These are phyloP conservation scores for Eumerus sabulonum DNA, from an alignment of 2,888 invertebrate species.

Conservation along the genomic window DNA sequence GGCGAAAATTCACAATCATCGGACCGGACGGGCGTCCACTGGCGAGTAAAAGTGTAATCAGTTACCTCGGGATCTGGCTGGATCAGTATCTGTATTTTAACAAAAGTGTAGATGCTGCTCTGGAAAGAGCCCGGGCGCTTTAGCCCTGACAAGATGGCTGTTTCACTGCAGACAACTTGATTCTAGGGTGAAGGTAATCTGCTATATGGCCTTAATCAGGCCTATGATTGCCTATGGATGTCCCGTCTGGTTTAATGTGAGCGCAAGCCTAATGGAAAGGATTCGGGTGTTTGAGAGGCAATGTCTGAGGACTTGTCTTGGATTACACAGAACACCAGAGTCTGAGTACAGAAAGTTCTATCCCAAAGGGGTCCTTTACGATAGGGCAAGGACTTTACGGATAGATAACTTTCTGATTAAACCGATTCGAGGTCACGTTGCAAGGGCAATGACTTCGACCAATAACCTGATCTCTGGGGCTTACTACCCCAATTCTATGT, in stretches of 20 bases:
- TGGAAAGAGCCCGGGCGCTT: not conserved
- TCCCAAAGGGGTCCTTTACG: not conserved
- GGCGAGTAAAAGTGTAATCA: no score
- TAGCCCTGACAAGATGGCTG: no score
- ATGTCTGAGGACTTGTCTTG: no score
- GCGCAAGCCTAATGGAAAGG: not conserved
- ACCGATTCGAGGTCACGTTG: not conserved
- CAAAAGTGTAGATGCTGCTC: constrained; percentile 5
- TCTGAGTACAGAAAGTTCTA: not conserved
- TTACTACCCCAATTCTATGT: no score
- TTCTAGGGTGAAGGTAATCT: constrained; percentile 2
- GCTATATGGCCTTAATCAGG: not conserved
- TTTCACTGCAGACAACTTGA: constrained; percentile 4
- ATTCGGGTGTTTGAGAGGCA: constrained; percentile 1
- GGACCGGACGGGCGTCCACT: no score
- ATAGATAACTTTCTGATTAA: not conserved
- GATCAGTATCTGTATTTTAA: constrained; percentile 2
- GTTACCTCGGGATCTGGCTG: not conserved
- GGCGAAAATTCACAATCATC: no score
- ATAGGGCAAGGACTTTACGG: not conserved
- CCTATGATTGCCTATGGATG: not conserved
- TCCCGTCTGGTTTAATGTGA: constrained; percentile 1
- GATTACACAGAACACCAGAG: constrained; percentile 2
- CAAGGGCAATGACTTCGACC: not conserved
- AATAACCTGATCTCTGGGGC: no score